These are phyloP conservation scores for Nyctereutes procyonoides DNA, from an alignment of 2,113 vertebrate species.

Conservation along the genomic window DNA sequence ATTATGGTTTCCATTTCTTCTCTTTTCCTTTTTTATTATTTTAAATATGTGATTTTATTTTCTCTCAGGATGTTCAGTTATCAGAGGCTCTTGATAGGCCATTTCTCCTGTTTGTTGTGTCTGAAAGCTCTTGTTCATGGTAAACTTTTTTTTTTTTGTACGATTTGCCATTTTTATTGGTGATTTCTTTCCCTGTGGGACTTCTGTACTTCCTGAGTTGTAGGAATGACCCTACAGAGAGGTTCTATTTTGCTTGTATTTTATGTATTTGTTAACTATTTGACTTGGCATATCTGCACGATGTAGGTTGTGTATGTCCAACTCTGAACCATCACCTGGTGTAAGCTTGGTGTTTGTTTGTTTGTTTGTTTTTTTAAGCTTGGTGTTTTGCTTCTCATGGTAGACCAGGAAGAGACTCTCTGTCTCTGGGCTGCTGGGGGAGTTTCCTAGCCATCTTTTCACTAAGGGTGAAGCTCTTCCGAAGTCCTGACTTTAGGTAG, in stretches of 20 bases:
- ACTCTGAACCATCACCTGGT: not conserved
- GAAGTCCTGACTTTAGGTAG: not conserved
- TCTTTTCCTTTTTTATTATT: slow-evolving; percentile 10
- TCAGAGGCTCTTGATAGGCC: not conserved
- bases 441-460: not conserved
- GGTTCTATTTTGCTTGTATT: slow-evolving; percentile 40
- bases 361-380: no score
- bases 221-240: not conserved
- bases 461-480: not conserved
- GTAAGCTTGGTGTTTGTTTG: not conserved
- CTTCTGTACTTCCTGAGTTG: not conserved
- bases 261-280: slow-evolving; percentile 49
- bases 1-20: slow-evolving; percentile 36
- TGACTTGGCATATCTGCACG: not conserved
- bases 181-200: slow-evolving; percentile 2
- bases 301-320: not conserved
- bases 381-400: slow-evolving; percentile 11
- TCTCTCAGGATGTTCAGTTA: slow-evolving; percentile 38
- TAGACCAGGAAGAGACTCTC: not conserved
- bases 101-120: slow-evolving; percentile 24
- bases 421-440: not conserved
- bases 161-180: not conserved
- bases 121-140: slow-evolving; percentile 6
- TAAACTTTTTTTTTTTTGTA: not conserved
- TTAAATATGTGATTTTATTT: slow-evolving; percentile 25